Evolutionary conservation across 2,113 vertebrate species (phyloP).

Genomic region (Corydoras sp.): DNA sequence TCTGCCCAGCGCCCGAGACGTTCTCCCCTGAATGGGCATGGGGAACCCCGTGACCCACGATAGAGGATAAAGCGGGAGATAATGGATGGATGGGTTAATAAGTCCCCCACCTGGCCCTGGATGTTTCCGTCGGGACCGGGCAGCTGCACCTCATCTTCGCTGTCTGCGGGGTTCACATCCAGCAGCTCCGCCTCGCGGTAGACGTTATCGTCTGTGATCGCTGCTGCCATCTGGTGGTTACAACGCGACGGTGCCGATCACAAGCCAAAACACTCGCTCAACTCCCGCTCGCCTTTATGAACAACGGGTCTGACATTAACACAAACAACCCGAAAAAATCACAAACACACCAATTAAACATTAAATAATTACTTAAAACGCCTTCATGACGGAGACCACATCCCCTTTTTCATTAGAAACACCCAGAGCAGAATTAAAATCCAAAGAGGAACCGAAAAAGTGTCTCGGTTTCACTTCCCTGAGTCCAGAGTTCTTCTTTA

Average conservation of each 20-base stretch:
- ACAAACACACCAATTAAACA: too few relatives aligned
- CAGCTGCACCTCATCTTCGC: conserved; percentile 42
- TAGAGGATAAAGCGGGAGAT: too few relatives aligned
- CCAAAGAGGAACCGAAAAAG: conserved; percentile 19
- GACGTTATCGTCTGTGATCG: conserved; percentile 44
- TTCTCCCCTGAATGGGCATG: too few relatives aligned
- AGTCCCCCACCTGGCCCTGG: conserved; percentile 52
- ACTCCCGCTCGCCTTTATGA: too few relatives aligned
- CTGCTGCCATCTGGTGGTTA: conserved; percentile 63
- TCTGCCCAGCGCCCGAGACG: too few relatives aligned
- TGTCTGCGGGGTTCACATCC: conserved; percentile 38
- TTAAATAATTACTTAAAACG: too few relatives aligned
- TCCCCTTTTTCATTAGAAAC: not conserved
- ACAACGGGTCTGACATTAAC: too few relatives aligned
- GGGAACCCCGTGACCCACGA: too few relatives aligned
- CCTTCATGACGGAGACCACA: not conserved
- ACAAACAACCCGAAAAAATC: too few relatives aligned
- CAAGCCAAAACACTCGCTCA: too few relatives aligned
- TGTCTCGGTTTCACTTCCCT: conserved; percentile 22
- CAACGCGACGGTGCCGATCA: not conserved
- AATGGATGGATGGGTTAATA: too few relatives aligned
- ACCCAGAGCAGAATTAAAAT: conserved; percentile 2
- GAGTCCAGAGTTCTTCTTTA: not conserved
- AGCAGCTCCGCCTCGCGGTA: conserved; percentile 27
- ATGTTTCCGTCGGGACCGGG: conserved; percentile 52